phyloP scores from a whole-genome alignment of 2,888 invertebrate genomes.

The Hartigia nigra region DNA sequence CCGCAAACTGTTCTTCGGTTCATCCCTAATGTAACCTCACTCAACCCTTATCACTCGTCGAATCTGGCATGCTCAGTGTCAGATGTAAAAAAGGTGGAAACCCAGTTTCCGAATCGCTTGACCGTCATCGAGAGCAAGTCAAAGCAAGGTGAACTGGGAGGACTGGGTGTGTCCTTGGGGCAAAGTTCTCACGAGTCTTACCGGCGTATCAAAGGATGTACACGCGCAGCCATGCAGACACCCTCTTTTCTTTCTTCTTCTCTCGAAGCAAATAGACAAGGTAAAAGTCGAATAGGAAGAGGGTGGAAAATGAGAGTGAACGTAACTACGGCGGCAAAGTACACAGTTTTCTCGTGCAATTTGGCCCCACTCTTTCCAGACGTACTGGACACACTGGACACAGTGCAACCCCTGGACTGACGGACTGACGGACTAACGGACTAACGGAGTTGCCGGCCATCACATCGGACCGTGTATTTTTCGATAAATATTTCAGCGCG shows the following conservation, averaged over 20 bases:
- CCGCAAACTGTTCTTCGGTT: not conserved
- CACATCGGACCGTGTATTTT: not conserved
- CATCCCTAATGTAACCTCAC: not conserved
- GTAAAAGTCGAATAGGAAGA: not conserved
- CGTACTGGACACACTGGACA: not conserved
- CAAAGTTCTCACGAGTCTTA: not conserved
- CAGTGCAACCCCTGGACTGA: not conserved
- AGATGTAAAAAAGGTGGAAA: not conserved
- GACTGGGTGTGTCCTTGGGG: not conserved
- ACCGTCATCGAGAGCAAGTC: not conserved
- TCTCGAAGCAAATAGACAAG: not conserved
- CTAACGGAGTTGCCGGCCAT: not conserved
- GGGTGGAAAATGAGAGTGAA: not conserved
- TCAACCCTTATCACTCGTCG: not conserved
- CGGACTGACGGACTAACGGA: not conserved
- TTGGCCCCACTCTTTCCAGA: not conserved
- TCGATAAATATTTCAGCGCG: conserved; percentile 9
- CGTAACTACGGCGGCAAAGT: conserved; percentile 3
- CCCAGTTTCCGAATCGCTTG: not conserved
- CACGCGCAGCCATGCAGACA: not conserved
- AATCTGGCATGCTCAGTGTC: not conserved
- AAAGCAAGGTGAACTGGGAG: not conserved
- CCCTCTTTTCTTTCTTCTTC: not conserved
- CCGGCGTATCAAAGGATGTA: not conserved
- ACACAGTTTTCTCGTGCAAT: conserved; percentile 3